Evolutionary conservation across 2,888 invertebrate species (phyloP).

Genomic region (Agrotis segetum): DNA sequence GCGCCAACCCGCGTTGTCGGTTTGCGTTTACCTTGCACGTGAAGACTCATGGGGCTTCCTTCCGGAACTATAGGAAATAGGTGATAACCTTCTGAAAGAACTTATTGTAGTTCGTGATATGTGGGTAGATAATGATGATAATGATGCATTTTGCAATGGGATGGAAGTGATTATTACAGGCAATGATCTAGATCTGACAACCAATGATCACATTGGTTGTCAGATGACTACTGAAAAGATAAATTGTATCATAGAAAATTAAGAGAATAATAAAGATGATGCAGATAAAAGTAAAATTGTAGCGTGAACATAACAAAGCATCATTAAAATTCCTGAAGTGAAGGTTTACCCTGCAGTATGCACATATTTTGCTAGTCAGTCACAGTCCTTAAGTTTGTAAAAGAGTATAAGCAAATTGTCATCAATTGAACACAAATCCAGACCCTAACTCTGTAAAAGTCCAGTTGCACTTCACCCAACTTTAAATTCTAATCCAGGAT

Average conservation of each 20-base stretch:
- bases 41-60: constrained; percentile 48
- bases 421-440: background rate
- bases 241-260: no score
- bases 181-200: background rate
- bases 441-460: background rate
- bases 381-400: background rate
- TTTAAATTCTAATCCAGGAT: background rate
- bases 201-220: no score
- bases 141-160: constrained; percentile 5
- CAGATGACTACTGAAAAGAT: no score
- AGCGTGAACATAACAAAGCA: background rate
- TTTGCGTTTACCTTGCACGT: constrained; percentile 43
- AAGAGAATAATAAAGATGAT: no score
- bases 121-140: constrained; percentile 24
- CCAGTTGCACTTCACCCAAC: background rate
- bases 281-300: background rate
- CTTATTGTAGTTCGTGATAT: constrained; percentile 15
- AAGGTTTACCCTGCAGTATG: background rate
- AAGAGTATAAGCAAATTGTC: background rate
- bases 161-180: constrained; percentile 12
- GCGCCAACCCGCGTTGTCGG: constrained; percentile 33
- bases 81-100: constrained; percentile 31
- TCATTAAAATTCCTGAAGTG: background rate
- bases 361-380: background rate
- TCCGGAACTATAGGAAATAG: constrained; percentile 49